Conservation (phyloP, 2,797 vertebrate species). For the Adelosebastes latens region DNA sequence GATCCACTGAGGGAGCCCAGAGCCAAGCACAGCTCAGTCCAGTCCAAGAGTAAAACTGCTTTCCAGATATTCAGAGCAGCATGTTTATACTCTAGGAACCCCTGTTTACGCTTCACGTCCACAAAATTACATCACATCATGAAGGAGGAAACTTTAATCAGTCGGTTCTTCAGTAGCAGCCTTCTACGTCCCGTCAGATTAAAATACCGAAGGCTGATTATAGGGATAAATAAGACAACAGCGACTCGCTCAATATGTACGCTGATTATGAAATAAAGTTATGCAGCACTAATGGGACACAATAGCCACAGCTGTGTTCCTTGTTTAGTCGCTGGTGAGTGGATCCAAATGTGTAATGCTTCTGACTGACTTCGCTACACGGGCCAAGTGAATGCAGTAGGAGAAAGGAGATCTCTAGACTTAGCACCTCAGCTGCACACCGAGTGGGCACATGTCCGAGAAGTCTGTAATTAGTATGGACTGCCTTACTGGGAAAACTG, state of each 20-base stretch:
- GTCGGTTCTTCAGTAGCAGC: conserved; percentile 54
- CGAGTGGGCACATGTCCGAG: conserved; percentile 25
- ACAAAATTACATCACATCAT: conserved; percentile 69
- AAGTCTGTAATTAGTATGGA: conserved; percentile 46
- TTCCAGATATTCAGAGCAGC: conserved; percentile 59
- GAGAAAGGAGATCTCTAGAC: conserved; percentile 21
- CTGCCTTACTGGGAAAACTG: conserved; percentile 36
- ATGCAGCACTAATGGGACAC: conserved; percentile 49
- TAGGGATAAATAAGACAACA: conserved; percentile 45
- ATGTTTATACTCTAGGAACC: conserved; percentile 70
- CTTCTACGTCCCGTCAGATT: conserved; percentile 30
- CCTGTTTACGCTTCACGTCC: conserved; percentile 67
- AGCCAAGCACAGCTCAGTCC: conserved; percentile 50
- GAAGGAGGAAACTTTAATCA: conserved; percentile 55
- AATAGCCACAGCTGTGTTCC: conserved; percentile 51
- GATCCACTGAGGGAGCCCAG: conserved; percentile 29
- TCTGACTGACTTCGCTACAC: conserved; percentile 25
- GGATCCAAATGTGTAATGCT: conserved; percentile 55
- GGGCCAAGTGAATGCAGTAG: conserved; percentile 25
- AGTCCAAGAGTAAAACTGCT: conserved; percentile 42
- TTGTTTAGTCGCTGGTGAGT: conserved; percentile 40
- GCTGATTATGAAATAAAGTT: conserved; percentile 50
- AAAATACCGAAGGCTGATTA: conserved; percentile 47
- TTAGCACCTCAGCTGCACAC: conserved; percentile 44
- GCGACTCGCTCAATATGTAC: conserved; percentile 16